phyloP scores from a whole-genome alignment of 2,888 invertebrate genomes.

The Macrosoma leucophasiata region DNA sequence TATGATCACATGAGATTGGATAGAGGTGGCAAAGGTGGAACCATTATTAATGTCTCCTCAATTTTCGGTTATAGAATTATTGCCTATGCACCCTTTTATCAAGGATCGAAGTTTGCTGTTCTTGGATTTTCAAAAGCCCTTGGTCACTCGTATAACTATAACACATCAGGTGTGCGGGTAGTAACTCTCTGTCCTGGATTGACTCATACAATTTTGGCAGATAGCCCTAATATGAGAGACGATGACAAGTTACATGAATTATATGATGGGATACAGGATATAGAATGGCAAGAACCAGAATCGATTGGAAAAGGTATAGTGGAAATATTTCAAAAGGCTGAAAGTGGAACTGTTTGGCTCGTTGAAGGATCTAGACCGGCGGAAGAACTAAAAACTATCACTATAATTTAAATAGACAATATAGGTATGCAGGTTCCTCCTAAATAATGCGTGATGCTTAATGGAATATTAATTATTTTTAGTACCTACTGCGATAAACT shows the following conservation, averaged over 20 bases:
- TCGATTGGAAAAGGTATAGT: constrained; percentile 26
- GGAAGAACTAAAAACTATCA: no score
- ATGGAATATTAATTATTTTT: no score
- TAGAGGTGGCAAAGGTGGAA: constrained; percentile 66
- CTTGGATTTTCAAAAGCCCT: constrained; percentile 54
- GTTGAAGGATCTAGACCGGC: no score
- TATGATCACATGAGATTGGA: constrained; percentile 64
- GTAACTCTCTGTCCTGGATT: constrained; percentile 53
- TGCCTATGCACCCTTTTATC: constrained; percentile 61
- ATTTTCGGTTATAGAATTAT: constrained; percentile 6
- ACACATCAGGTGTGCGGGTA: constrained; percentile 54
- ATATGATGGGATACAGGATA: constrained; percentile 8
- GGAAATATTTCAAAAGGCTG: constrained; percentile 33
- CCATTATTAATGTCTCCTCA: constrained; percentile 66
- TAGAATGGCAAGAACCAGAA: constrained; percentile 22
- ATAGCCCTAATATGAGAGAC: constrained; percentile 7
- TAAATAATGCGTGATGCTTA: no score
- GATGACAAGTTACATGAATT: constrained; percentile 10
- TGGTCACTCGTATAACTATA: constrained; percentile 45
- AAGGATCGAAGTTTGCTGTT: constrained; percentile 69
- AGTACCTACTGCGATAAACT: no score
- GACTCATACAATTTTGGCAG: constrained; percentile 36
- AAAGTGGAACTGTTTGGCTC: constrained; percentile 51
- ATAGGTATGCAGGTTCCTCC: no score
- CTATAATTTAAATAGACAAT: no score